Evolutionary conservation across 2,888 invertebrate genomes (phyloP), one percentile per base, ranked within the genome.

Genomic region (Carterocephalus palaemon): DNA sequence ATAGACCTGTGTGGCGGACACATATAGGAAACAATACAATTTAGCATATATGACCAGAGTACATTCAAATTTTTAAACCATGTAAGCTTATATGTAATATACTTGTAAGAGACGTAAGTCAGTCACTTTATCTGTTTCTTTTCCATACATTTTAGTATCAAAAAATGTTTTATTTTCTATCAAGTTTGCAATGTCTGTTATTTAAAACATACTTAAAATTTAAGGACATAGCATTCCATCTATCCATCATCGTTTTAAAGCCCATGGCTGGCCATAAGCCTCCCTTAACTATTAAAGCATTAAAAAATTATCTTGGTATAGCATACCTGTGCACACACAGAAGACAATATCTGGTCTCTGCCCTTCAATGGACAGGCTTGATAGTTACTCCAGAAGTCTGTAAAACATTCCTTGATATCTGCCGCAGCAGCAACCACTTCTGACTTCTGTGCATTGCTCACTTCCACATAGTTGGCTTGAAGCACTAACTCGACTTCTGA

Each of bases 301-400:
- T 32, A 6, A 10, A 36, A 33, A 9, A 47, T 47, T 53, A 72
- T n/a, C n/a, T n/a, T n/a, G n/a, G n/a, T n/a, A n/a, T n/a, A n/a
- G n/a, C n/a, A n/a, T n/a, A 94, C 93, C 85, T 94, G 91, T n/a
- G 96, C 95, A 75, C 94, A 95, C 51, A 96, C 90, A 38, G 94
- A 93, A 46, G 91, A 88, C 24, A 96, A 68, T 57, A 97, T 95
- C 51, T 90, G 86, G 74, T 96, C 93, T 51, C 96, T 88, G 0
- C 92, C 95, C 47, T 88, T 86, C 51, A 96, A 75, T 0, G 93
- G 92, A 49, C 89, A 82, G 13, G 85, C 69, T 47, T 81, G 68
- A 71, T 93, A 89, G 37, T 88, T 87, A 1, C 82, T 62, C 96
- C 95, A 96, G 76, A 92, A 96, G 29, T 88, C 84, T 16, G 82